Evolutionary conservation across 2,797 vertebrate species (phyloP).

Genomic region (Yasuhikotakia modesta): DNA sequence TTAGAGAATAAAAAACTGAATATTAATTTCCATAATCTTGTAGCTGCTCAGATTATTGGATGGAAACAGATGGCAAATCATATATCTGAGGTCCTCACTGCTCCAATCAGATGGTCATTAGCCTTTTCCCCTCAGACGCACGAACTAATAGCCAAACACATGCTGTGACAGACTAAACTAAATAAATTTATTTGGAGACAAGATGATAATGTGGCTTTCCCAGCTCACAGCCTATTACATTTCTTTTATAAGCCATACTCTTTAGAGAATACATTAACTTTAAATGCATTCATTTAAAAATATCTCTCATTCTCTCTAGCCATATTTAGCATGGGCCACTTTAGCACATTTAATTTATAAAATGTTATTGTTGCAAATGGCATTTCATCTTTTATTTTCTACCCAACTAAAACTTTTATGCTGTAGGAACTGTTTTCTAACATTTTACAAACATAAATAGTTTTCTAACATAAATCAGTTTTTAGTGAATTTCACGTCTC

Average conservation of each 20-base stretch:
- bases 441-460: too few species aligned
- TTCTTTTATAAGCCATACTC: not conserved
- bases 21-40: constrained; percentile 64
- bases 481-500: not conserved
- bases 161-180: constrained; percentile 21
- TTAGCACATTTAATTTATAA: too few species aligned
- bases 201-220: not conserved
- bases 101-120: not conserved
- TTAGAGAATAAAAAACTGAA: constrained; percentile 56
- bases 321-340: too few species aligned
- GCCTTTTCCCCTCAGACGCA: not conserved
- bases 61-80: not conserved
- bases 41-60: not conserved
- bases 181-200: not conserved
- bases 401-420: too few species aligned
- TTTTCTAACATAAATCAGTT: too few species aligned
- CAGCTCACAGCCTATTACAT: not conserved
- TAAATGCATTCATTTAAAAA: too few species aligned
- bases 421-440: too few species aligned
- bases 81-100: not conserved
- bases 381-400: too few species aligned
- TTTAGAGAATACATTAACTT: constrained; percentile 57
- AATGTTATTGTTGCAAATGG: too few species aligned
- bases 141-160: constrained; percentile 53
- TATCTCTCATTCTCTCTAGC: too few species aligned